Base-by-base conservation (phyloP, 2,113 vertebrate genomes). In the Dendrocopos noguchii region DNA sequence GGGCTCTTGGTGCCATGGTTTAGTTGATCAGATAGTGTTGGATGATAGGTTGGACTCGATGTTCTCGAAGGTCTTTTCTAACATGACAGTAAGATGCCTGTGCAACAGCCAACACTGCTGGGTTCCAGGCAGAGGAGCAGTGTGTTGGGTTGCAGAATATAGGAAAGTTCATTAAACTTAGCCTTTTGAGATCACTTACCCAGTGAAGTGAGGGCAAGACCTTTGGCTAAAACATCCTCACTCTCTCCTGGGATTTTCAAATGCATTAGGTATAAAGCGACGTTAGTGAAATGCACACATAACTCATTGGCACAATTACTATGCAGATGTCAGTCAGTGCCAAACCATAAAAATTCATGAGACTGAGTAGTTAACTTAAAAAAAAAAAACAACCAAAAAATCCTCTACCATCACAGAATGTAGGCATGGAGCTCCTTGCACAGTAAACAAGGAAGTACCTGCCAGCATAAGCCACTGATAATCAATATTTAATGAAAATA, bases 401-500 rank as follows among this genome's bases (percentile, higher is more conserved):
- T 12, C 42, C 20, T 36, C 39, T 34, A 14, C 61, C 63, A 33
- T 27, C 44, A 33, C 59, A 67, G 57, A 53, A 80, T 29, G 66
- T 4, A 72, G n/a, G 88, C 84, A 27, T 31, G 55, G 13, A 93
- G 66, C 80, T 88, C 15, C n/a, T 55, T 9, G 57, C 82, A 75
- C 84, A 65, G 57, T 24, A 27, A 75, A 59, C 67, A 80, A 63
- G 70, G 77, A 71, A 83, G 29, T 22, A 56, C 67, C 81, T 85
- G 67, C 80, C 81, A 80, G 78, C 76, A 52, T 44, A 53, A 94
- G 56, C 50, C 53, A 21, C 59, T 9, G 50, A 55, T 82, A 80
- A 91, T 94, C 92, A 92, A 93, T 95, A 84, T 82, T 96, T 94
- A 81, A 95, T 93, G 81, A 2, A 39, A 94, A 95, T 88, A 94